Percentiles rank a stretch among this genome's conserved stretches.
Conservation (phyloP, 2,113 vertebrate genomes). For the Ageneiosus marmoratus region DNA sequence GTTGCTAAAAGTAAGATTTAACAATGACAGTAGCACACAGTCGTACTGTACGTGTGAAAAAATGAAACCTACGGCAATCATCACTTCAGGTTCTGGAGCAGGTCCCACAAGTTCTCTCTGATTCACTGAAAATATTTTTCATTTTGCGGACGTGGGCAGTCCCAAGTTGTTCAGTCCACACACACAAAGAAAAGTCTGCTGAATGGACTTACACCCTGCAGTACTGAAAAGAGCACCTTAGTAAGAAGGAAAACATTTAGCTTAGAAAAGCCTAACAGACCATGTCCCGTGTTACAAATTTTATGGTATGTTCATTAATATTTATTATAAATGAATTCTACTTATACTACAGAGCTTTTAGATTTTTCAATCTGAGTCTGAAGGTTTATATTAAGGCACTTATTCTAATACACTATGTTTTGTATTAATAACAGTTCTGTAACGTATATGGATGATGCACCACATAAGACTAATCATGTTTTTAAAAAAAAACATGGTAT, state of each 20-base stretch:
- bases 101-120: constrained; percentile 16
- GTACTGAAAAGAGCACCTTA: neutral
- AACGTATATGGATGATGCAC: neutral
- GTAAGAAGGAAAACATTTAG: neutral
- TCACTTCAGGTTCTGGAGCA: constrained; percentile 16
- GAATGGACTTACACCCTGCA: neutral
- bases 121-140: constrained; percentile 16
- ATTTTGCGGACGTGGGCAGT: neutral
- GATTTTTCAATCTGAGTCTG: neutral
- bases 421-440: neutral
- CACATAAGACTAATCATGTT: neutral
- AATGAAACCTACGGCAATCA: constrained; percentile 1
- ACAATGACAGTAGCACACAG: neutral
- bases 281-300: too few relatives aligned
- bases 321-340: too few relatives aligned
- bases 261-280: neutral
- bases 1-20: neutral
- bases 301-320: too few relatives aligned
- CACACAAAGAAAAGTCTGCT: neutral
- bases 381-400: neutral
- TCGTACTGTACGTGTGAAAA: constrained; percentile 4
- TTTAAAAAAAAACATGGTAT: too few relatives aligned
- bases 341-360: neutral
- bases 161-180: neutral
- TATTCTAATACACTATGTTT: neutral